Evolutionary conservation across 2,888 invertebrate species (phyloP).

Genomic region (Drosophila rellima): DNA sequence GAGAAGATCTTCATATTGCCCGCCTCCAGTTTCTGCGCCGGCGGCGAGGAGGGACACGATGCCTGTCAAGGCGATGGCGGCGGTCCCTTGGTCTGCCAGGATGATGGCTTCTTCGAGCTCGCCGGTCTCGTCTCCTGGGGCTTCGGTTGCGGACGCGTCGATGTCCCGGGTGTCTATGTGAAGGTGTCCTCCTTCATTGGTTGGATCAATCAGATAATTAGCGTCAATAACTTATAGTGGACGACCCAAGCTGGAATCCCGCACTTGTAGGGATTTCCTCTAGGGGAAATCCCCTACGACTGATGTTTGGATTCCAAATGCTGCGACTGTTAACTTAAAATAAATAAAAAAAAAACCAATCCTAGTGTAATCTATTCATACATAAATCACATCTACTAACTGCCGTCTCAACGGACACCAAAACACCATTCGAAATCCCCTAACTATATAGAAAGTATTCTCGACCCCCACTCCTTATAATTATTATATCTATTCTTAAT

Average conservation of each 20-base stretch:
- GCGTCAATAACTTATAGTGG: conserved; percentile 94
- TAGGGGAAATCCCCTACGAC: conserved; percentile 55
- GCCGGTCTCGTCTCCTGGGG: conserved; percentile 98
- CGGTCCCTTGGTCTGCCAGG: conserved; percentile 96
- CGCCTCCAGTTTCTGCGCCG: conserved; percentile 97
- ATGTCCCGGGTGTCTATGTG: conserved; percentile 98
- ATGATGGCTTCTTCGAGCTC: conserved; percentile 96
- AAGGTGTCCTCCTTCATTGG: conserved; percentile 98
- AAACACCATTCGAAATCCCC: conserved; percentile 1
- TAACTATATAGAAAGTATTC: conserved; percentile 66
- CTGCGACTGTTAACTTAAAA: conserved; percentile 72
- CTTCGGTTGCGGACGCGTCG: conserved; percentile 95
- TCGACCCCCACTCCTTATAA: not conserved
- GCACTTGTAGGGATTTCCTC: conserved; percentile 65
- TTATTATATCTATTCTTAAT: conserved; percentile 20
- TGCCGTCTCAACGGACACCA: not conserved
- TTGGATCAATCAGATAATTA: conserved; percentile 99
- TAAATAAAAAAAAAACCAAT: conserved; percentile 32
- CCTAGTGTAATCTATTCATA: conserved; percentile 78
- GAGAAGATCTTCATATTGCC: conserved; percentile 97
- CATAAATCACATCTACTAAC: conserved; percentile 47
- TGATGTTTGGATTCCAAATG: conserved; percentile 51
- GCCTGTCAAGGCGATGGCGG: conserved; percentile 98
- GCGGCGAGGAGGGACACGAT: conserved; percentile 96
- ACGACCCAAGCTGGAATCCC: conserved; percentile 49